Percentiles rank a stretch among this genome's conserved stretches.
Evolutionary conservation across 2,888 invertebrate genomes (phyloP).

Genomic region (Acanthosoma haemorrhoidale): DNA sequence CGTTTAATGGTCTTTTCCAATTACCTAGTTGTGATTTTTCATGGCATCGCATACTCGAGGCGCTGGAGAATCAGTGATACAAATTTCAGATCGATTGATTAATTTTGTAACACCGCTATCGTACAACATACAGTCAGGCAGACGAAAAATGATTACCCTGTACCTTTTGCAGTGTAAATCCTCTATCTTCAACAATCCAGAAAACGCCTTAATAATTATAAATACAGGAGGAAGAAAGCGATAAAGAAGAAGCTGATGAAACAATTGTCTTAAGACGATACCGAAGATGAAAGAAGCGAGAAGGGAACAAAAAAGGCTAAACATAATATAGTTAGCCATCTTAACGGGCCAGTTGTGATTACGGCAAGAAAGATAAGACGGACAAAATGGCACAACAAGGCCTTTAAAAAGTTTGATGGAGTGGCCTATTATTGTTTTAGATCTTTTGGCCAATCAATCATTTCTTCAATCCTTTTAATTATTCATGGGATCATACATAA

Average conservation of each 20-base stretch:
- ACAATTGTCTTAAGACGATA: background rate
- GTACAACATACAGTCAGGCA: too few species aligned
- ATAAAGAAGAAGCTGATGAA: background rate
- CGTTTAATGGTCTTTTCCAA: too few species aligned
- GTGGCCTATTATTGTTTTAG: slow-evolving; percentile 24
- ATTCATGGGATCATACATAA: slow-evolving; percentile 22
- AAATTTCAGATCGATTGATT: too few species aligned
- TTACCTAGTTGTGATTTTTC: too few species aligned
- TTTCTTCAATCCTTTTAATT: slow-evolving; percentile 21
- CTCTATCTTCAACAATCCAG: too few species aligned
- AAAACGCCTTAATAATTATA: too few species aligned
- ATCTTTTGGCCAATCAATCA: slow-evolving; percentile 20
- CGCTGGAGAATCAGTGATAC: too few species aligned
- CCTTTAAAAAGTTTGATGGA: slow-evolving; percentile 16
- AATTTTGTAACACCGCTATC: too few species aligned
- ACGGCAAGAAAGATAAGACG: background rate
- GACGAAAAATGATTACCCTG: too few species aligned
- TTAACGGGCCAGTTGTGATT: background rate
- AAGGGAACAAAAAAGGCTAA: slow-evolving; percentile 5
- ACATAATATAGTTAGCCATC: slow-evolving; percentile 11
- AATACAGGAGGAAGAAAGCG: too few species aligned
- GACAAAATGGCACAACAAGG: background rate
- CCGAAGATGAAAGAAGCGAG: background rate
- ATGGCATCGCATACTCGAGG: too few species aligned
- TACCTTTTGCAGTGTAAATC: too few species aligned